phyloP scores from a whole-genome alignment of 1,140 invertebrate genomes.

The Eubasilissa regina region DNA sequence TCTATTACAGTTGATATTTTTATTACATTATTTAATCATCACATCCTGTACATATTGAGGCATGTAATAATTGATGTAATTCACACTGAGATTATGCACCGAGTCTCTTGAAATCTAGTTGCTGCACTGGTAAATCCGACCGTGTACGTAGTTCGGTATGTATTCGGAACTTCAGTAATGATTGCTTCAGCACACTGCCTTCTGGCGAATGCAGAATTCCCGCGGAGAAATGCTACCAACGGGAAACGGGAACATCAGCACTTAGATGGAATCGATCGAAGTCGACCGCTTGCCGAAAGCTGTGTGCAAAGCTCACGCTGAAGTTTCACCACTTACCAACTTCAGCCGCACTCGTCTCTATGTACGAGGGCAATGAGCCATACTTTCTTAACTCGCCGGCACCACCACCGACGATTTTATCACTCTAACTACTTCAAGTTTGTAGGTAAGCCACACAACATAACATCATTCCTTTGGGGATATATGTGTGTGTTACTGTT shows the following conservation, averaged over 20 bases:
- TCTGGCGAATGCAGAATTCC: slow-evolving; percentile 22
- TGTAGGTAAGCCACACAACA: too few relatives aligned
- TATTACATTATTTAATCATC: too few relatives aligned
- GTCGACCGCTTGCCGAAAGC: slow-evolving; percentile 30
- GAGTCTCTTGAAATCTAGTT: too few relatives aligned
- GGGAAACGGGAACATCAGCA: slow-evolving; percentile 22
- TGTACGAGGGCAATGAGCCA: background rate
- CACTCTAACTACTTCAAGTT: too few relatives aligned
- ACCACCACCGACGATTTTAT: too few relatives aligned
- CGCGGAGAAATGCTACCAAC: background rate
- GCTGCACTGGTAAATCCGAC: too few relatives aligned
- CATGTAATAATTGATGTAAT: too few relatives aligned
- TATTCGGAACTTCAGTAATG: slow-evolving; percentile 23
- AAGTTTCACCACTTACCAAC: slow-evolving; percentile 26
- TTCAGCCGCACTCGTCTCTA: background rate
- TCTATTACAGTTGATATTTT: too few relatives aligned
- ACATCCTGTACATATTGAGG: too few relatives aligned
- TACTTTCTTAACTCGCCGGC: background rate
- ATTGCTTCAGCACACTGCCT: slow-evolving; percentile 24
- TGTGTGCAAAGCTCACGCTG: slow-evolving; percentile 20
- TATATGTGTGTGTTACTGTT: too few relatives aligned
- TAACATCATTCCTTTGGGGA: too few relatives aligned
- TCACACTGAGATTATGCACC: too few relatives aligned
- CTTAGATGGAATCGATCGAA: slow-evolving; percentile 25
- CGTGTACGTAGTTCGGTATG: background rate